Evolutionary conservation across 1,140 invertebrate genomes (phyloP).

Genomic region (Cephus cinctus): DNA sequence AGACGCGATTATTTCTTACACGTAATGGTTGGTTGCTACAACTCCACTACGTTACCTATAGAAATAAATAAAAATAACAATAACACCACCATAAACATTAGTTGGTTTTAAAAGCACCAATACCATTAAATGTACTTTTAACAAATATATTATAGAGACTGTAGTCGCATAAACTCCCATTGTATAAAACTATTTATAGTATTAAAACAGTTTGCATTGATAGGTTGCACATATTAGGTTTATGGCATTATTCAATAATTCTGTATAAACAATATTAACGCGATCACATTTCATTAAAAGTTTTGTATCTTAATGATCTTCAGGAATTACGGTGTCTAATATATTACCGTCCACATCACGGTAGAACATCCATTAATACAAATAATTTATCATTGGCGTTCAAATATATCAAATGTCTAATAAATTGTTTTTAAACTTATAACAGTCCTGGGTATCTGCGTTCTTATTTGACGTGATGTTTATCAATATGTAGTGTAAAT

Average conservation of each 20-base stretch:
- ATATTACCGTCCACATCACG: no score
- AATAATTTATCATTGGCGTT: no score
- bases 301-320: not conserved
- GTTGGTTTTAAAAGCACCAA: conserved; percentile 26
- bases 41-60: not conserved
- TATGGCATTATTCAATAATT: conserved; percentile 29
- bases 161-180: conserved; percentile 27
- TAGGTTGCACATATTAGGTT: conserved; percentile 39
- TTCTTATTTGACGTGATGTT: no score
- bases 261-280: conserved; percentile 16
- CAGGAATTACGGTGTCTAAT: not conserved
- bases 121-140: conserved; percentile 29
- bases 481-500: no score
- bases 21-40: no score
- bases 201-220: conserved; percentile 41
- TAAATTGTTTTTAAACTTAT: no score
- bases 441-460: no score
- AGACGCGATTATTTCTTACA: no score
- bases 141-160: conserved; percentile 31
- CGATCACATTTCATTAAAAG: conserved; percentile 13
- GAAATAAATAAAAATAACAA: not conserved
- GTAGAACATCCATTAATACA: no score
- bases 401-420: no score
- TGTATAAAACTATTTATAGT: conserved; percentile 38
- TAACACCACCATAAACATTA: conserved; percentile 8